These are phyloP conservation scores for Scolopax rusticola DNA, from an alignment of 2,797 vertebrate species.

Conservation along the genomic window DNA sequence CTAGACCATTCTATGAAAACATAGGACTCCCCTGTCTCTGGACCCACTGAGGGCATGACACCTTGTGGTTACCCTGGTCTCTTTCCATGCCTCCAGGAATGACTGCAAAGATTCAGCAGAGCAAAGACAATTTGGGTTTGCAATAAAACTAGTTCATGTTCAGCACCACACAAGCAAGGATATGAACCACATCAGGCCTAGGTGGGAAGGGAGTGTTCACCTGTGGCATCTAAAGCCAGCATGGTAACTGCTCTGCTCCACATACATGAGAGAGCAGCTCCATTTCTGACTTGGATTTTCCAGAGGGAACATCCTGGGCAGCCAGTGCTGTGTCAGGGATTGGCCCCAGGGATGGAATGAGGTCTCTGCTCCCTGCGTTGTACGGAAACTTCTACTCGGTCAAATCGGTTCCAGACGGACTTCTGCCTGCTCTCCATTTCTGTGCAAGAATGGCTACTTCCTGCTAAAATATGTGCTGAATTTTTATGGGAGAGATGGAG, in stretches of 20 bases:
- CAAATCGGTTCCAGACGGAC: not conserved
- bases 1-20: not conserved
- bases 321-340: rapidly evolving
- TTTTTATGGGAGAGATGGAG: not conserved
- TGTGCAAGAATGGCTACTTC: not conserved
- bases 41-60: not conserved
- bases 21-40: not conserved
- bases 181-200: rapidly evolving
- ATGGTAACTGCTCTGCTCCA: not conserved
- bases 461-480: not conserved
- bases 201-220: not conserved
- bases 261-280: not conserved
- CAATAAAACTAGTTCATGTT: not conserved
- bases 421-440: not conserved
- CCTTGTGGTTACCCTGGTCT: not conserved
- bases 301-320: not conserved
- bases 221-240: not conserved
- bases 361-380: not conserved
- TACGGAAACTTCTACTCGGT: not conserved
- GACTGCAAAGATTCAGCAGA: not conserved
- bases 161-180: rapidly evolving
- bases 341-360: not conserved
- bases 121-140: not conserved
- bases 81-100: not conserved
- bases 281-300: rapidly evolving